These are phyloP conservation scores for Maccullochella peelii DNA, from an alignment of 2,113 vertebrate species.

Conservation along the genomic window DNA sequence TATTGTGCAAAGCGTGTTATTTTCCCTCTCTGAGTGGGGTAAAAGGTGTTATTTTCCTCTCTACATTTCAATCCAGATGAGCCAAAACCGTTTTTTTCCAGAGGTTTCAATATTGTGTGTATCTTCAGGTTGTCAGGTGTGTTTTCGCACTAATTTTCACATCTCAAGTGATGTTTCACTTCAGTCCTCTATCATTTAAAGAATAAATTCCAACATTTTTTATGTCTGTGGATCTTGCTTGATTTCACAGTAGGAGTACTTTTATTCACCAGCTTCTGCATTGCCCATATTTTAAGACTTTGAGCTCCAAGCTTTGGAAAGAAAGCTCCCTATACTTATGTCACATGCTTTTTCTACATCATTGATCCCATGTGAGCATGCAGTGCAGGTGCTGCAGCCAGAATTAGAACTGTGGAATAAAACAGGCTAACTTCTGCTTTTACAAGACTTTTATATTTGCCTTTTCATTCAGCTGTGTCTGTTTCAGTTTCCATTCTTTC, in stretches of 20 bases:
- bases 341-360: slow-evolving; percentile 28
- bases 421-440: slow-evolving; percentile 64
- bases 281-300: not conserved
- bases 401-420: slow-evolving; percentile 48
- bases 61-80: slow-evolving; percentile 31
- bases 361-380: slow-evolving; percentile 50
- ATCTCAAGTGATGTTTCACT: slow-evolving; percentile 6
- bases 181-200: not conserved
- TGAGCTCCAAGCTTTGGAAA: not conserved
- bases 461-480: slow-evolving; percentile 60
- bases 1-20: slow-evolving; percentile 59
- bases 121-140: slow-evolving; percentile 12
- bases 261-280: not conserved
- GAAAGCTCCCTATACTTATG: not conserved
- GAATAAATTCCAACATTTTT: not conserved
- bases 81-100: slow-evolving; percentile 4
- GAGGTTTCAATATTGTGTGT: not conserved
- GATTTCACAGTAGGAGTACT: not conserved
- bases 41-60: slow-evolving; percentile 72
- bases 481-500: slow-evolving; percentile 43
- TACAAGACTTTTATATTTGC: slow-evolving; percentile 56
- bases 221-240: not conserved
- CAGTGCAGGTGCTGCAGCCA: slow-evolving; percentile 63
- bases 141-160: slow-evolving; percentile 31
- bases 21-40: slow-evolving; percentile 50